Base-by-base conservation (phyloP, 2,888 invertebrate genomes). In the Poecilobothrus nobilitatus region DNA sequence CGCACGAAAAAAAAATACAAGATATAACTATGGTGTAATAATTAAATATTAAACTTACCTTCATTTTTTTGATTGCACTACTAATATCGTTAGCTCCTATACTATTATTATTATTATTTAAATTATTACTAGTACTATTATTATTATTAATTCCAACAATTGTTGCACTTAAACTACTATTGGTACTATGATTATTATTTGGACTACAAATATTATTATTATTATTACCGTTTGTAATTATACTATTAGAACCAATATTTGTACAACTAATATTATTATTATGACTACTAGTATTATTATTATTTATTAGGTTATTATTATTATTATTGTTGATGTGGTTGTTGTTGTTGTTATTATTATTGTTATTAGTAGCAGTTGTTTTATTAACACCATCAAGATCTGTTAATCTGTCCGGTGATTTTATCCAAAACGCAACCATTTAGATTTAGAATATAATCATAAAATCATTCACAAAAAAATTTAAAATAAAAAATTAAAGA, bases 321-420 rank as follows among this genome's bases (percentile, higher is more conserved):
- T 44, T 44, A 15, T 44, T 44, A 44, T 44, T 53, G 15, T 53
- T 53, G 18, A 4, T 18, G 1, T 12, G 7, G 18, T 53, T 53
- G 6, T 53, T 53, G 18, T 53, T 53, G 15, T 9, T 53, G 18
- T 53, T 53, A 53, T 53, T 53, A 18, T 53, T 53, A 15, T 53
- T 53, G 15, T 53, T 53, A 53, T 53, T 53, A 18, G 9, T 53
- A 6, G 53, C 53, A 6, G 12, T 53, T 53, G 15, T 15, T 53
- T 53, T 53, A 53, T 53, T 53, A 53, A 53, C 53, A 53, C 53
- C 53, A n/a, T 53, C 53, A 53, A 53, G 53, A 53, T 53, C 53
- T n/a, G 53, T 53, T 53, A 53, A 53, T 53, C 53, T 53, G 53
- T 53, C 53, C n/a, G 53, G 53, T 53, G 53, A 53, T 53, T 53